Percentiles rank a stretch among this genome's conserved stretches.
phyloP scores from a whole-genome alignment of 2,888 invertebrate species.

The Drosophila parthenogenetica region DNA sequence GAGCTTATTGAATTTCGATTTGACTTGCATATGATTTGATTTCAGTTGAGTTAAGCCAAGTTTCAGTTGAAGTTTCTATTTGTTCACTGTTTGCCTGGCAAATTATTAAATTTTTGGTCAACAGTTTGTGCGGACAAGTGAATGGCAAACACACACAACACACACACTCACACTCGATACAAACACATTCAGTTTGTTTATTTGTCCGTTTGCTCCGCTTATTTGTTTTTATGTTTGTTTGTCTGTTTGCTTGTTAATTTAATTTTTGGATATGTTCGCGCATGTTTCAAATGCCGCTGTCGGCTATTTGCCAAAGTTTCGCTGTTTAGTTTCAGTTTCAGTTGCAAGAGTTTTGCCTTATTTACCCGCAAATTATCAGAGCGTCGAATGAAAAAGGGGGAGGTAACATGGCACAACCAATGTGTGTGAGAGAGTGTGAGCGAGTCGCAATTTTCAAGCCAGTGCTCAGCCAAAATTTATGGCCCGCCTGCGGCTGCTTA shows the following conservation, averaged over 20 bases:
- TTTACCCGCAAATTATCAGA: slow-evolving; percentile 50
- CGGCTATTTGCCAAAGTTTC: slow-evolving; percentile 65
- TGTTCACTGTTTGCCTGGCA: slow-evolving; percentile 13
- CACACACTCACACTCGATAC: slow-evolving; percentile 2
- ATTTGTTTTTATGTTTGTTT: slow-evolving; percentile 29
- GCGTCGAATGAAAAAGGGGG: slow-evolving; percentile 4
- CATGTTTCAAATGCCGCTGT: slow-evolving; percentile 41
- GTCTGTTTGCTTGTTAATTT: slow-evolving; percentile 64
- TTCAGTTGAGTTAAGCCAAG: background rate
- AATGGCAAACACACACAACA: slow-evolving; percentile 5
- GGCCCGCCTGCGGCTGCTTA: slow-evolving; percentile 51
- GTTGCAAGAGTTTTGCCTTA: slow-evolving; percentile 36
- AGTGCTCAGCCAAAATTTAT: slow-evolving; percentile 41
- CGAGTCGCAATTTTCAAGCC: slow-evolving; percentile 33
- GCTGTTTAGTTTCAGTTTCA: slow-evolving; percentile 52
- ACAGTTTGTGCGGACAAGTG: background rate
- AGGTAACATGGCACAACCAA: background rate
- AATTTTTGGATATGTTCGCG: slow-evolving; percentile 53
- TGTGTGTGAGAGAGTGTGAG: background rate
- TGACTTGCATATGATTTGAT: background rate
- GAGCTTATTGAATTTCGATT: slow-evolving; percentile 1
- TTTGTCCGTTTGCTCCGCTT: slow-evolving; percentile 32
- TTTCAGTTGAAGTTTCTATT: background rate
- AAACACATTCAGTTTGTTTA: slow-evolving; percentile 35
- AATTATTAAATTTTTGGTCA: slow-evolving; percentile 34